Conservation (phyloP, 2,888 invertebrate species). For the Anaspis maculata region DNA sequence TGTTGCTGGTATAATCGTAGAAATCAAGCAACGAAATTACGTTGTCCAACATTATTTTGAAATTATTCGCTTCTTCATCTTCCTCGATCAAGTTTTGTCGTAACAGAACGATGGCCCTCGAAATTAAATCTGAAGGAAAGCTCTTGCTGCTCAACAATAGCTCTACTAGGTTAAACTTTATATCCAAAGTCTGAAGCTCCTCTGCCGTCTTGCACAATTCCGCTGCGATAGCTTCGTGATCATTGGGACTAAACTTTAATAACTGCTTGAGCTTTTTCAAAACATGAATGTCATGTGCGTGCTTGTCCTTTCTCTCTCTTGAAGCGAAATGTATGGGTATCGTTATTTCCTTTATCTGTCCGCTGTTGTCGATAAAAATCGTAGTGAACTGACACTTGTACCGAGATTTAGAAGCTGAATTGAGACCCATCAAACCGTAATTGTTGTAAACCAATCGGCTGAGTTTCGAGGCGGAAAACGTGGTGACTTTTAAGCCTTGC, state of each 20-base stretch:
- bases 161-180: slow-evolving; percentile 63
- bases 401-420: slow-evolving; percentile 47
- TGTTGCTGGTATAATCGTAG: slow-evolving; percentile 24
- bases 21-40: slow-evolving; percentile 29
- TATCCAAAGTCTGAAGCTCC: slow-evolving; percentile 63
- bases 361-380: slow-evolving; percentile 75
- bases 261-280: slow-evolving; percentile 66
- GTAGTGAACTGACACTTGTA: slow-evolving; percentile 59
- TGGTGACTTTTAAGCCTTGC: slow-evolving; percentile 82
- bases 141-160: slow-evolving; percentile 59
- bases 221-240: slow-evolving; percentile 44
- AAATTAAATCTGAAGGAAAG: slow-evolving; percentile 52
- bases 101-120: slow-evolving; percentile 43
- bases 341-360: slow-evolving; percentile 69
- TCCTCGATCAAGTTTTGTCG: slow-evolving; percentile 29
- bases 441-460: slow-evolving; percentile 73
- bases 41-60: slow-evolving; percentile 32
- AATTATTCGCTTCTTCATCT: slow-evolving; percentile 19
- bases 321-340: slow-evolving; percentile 90
- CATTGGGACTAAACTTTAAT: slow-evolving; percentile 47
- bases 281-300: slow-evolving; percentile 80
- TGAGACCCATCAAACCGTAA: slow-evolving; percentile 71
- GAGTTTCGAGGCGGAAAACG: slow-evolving; percentile 81
- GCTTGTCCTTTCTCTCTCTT: slow-evolving; percentile 74
- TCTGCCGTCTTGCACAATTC: slow-evolving; percentile 51